Percentiles rank a stretch among this genome's conserved stretches.
Evolutionary conservation across 2,888 invertebrate species (phyloP).

Genomic region (Ischnura elegans): DNA sequence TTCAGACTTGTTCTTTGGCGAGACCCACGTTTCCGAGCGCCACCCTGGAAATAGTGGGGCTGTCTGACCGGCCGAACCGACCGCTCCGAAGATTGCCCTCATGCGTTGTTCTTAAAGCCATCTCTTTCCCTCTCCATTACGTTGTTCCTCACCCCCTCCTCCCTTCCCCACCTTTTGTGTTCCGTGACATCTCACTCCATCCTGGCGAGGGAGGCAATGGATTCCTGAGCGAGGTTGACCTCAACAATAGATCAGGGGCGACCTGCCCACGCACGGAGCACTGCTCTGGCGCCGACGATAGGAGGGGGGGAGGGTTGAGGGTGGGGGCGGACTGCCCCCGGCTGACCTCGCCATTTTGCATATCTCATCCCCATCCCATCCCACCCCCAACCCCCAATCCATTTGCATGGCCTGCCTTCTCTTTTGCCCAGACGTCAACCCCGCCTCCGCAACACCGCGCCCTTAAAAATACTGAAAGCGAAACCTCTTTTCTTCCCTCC

Average conservation of each 20-base stretch:
- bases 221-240: conserved; percentile 65
- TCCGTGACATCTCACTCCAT: conserved; percentile 57
- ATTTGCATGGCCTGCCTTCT: background rate
- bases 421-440: background rate
- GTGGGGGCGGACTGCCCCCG: conserved; percentile 36
- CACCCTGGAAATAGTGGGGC: too few relatives aligned
- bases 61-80: too few relatives aligned
- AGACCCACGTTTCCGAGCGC: too few relatives aligned
- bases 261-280: conserved; percentile 46
- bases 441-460: background rate
- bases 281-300: background rate
- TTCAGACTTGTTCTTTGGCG: too few relatives aligned
- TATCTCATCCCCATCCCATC: background rate
- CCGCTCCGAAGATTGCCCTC: too few relatives aligned
- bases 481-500: conserved; percentile 34
- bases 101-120: too few relatives aligned
- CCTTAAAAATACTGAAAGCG: conserved; percentile 43
- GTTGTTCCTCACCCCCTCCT: background rate
- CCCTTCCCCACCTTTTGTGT: background rate
- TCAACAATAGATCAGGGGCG: conserved; percentile 66
- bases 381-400: background rate
- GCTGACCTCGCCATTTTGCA: conserved; percentile 63
- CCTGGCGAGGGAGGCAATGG: background rate
- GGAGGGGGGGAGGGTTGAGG: background rate
- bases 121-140: background rate